Conservation (phyloP, 1,140 invertebrate genomes). For the Drosophila mauritiana region DNA sequence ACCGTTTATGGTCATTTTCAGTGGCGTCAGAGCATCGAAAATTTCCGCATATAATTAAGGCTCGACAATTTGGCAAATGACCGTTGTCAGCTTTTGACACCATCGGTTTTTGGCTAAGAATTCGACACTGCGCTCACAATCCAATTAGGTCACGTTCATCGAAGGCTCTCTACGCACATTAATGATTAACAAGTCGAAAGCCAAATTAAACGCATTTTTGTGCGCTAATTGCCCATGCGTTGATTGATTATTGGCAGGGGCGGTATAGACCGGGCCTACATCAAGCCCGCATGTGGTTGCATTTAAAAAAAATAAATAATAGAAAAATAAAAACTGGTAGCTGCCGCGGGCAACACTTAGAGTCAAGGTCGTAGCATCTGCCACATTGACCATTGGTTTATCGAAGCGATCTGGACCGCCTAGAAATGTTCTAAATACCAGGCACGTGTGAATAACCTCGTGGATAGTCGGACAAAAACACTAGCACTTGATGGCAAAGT, state of each 20-base stretch:
- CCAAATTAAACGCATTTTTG: slow-evolving; percentile 59
- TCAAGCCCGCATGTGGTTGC: slow-evolving; percentile 57
- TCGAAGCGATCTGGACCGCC: slow-evolving; percentile 13
- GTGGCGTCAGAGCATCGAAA: slow-evolving; percentile 35
- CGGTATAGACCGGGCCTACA: slow-evolving; percentile 6
- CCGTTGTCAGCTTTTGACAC: slow-evolving; percentile 45
- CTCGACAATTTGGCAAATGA: slow-evolving; percentile 39
- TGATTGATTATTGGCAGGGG: slow-evolving; percentile 64
- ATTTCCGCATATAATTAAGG: slow-evolving; percentile 62
- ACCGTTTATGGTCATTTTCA: slow-evolving; percentile 49
- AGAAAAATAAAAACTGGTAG: slow-evolving; percentile 34
- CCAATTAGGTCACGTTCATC: slow-evolving; percentile 43
- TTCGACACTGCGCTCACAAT: slow-evolving; percentile 11
- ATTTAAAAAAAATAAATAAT: slow-evolving; percentile 21
- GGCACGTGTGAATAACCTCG: slow-evolving; percentile 58
- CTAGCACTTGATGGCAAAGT: slow-evolving; percentile 14
- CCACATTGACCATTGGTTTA: slow-evolving; percentile 37
- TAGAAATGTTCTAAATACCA: slow-evolving; percentile 62
- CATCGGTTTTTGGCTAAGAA: slow-evolving; percentile 29
- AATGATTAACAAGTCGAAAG: slow-evolving; percentile 36
- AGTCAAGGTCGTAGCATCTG: slow-evolving; percentile 63
- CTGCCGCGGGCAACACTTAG: neutral
- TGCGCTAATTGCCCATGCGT: slow-evolving; percentile 40
- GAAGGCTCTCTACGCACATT: slow-evolving; percentile 32
- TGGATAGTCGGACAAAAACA: slow-evolving; percentile 25